Base-by-base conservation (phyloP, 2,797 vertebrate genomes). In the Lophius americanus region DNA sequence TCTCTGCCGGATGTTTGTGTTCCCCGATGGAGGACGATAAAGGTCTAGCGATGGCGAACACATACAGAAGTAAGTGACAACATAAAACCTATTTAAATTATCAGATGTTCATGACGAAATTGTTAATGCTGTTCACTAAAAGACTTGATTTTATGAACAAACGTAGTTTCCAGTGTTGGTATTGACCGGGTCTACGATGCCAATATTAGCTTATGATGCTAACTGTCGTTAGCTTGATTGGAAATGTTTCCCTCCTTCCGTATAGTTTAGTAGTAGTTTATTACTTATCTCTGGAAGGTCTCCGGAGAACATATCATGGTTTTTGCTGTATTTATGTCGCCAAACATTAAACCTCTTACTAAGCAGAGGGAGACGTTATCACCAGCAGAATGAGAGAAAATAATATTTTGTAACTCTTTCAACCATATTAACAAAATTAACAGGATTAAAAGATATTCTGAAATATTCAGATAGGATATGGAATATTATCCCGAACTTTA, bases 61-160 rank as follows among this genome's bases (percentile, higher is more conserved):
- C 70, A 1, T 66, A 60, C 23, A 75, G 48, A 79, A 59, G 71
- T 79, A 75, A 67, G 42, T 48, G 0, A 2, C 11, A 44, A 23
- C 11, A 44, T 44, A 7, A 44, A 44, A 44, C 13, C 3, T 12
- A 44, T 8, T 61, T 59, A 12, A 36, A 43, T 2, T 8, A 51
- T 43, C 9, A 14, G 6, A 13, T 3, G 32, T 51, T 11, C 5
- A 36, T 6, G 9, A 12, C 6, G 12, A 7, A 1, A 32, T 4
- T 51, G 12, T 13, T 37, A 13, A 52, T n/a, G 1, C 2, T 36
- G 1, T 37, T 13, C 1, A n/a, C 3, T 5, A 52, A n/a, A 6
- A n/a, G 5, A n/a, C 46, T 14, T 6, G 7, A n/a, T n/a, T 4
- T 13, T 7, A 6, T 6, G 9, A 3, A 5, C 12, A n/a, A 47